Conservation (phyloP, 1,140 invertebrate species). For the Pogonomyrmex barbatus region DNA sequence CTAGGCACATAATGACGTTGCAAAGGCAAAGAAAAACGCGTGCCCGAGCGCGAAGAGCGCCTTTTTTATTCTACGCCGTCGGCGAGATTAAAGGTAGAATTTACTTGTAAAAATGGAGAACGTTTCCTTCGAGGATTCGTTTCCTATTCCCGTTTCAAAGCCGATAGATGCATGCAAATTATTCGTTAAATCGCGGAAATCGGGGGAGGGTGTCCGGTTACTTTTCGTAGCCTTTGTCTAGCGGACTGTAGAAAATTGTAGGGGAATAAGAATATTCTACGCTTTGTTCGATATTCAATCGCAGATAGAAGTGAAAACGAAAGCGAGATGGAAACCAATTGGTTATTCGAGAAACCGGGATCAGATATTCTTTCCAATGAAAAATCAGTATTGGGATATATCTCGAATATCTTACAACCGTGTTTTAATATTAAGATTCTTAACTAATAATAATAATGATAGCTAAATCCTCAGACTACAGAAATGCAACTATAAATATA, state of each 20-base stretch:
- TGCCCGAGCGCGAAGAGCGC: conserved; percentile 33
- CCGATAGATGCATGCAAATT: conserved; percentile 48
- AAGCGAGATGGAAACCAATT: conserved; percentile 39
- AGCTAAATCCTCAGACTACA: not conserved
- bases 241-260: conserved; percentile 34
- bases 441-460: not conserved
- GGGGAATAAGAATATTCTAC: conserved; percentile 39
- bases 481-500: not conserved
- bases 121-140: conserved; percentile 23
- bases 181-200: conserved; percentile 61
- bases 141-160: conserved; percentile 53
- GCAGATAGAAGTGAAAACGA: conserved; percentile 30
- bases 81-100: conserved; percentile 66
- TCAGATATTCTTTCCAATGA: conserved; percentile 16
- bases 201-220: conserved; percentile 31
- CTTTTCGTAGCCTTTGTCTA: conserved; percentile 44
- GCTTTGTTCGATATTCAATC: conserved; percentile 11
- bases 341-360: conserved; percentile 56
- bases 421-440: not conserved
- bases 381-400: conserved; percentile 20
- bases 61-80: conserved; percentile 63
- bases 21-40: conserved; percentile 55
- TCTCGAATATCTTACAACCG: not conserved
- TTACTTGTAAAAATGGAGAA: conserved; percentile 47
- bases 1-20: conserved; percentile 63